Conservation (phyloP, 2,888 invertebrate species). For the Oxystoma pomonae region DNA sequence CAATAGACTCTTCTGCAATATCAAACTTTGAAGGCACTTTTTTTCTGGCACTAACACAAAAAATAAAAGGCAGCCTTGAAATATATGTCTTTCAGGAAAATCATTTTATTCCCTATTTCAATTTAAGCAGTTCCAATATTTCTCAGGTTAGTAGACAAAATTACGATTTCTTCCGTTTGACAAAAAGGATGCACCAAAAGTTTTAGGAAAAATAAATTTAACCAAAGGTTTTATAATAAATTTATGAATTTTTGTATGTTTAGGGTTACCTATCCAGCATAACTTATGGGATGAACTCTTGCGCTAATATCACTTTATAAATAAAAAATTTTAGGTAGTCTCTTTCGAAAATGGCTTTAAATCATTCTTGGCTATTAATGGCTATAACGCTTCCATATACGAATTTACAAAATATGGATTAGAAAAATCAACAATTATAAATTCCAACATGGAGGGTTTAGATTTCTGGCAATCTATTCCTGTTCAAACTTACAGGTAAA, state of each 20-base stretch:
- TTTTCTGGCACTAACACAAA: constrained; percentile 41
- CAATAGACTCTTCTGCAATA: constrained; percentile 35
- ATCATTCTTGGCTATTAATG: constrained; percentile 43
- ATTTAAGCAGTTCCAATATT: constrained; percentile 28
- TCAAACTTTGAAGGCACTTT: constrained; percentile 29
- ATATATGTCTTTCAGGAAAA: constrained; percentile 35
- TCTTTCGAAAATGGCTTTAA: constrained; percentile 43
- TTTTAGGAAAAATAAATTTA: no score
- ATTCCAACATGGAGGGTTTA: constrained; percentile 37
- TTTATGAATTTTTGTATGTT: no score
- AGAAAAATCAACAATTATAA: constrained; percentile 28
- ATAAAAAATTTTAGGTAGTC: constrained; percentile 31
- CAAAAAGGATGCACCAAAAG: no score
- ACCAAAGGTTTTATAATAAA: no score
- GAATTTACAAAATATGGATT: constrained; percentile 35
- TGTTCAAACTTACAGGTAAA: constrained; percentile 44
- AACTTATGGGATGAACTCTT: no score
- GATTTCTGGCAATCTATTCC: constrained; percentile 43
- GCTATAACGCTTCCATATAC: constrained; percentile 39
- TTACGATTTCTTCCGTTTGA: no score
- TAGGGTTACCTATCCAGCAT: no score
- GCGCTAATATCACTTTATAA: no score
- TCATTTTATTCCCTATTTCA: constrained; percentile 34
- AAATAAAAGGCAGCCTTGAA: constrained; percentile 27
- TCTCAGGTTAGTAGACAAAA: background rate